Conservation (phyloP, 2,113 vertebrate species). For the Noctilio leporinus region DNA sequence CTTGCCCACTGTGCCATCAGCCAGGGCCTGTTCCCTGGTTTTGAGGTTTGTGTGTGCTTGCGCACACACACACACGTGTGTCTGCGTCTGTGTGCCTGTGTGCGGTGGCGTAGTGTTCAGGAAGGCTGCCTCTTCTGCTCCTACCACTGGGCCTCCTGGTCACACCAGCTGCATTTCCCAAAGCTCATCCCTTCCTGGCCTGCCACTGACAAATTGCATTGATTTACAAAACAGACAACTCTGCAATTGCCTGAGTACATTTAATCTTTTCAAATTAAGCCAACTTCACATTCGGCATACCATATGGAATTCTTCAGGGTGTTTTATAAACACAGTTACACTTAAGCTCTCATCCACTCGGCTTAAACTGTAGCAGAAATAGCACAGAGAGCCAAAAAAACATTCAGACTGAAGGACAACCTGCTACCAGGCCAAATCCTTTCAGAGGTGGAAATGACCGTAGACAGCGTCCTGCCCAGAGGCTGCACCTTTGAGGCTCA, state of each 20-base stretch:
- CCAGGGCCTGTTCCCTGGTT: not conserved
- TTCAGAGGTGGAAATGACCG: not conserved
- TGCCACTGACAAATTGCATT: slow-evolving; percentile 58
- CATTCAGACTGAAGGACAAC: not conserved
- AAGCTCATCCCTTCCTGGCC: not conserved
- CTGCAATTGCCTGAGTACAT: slow-evolving; percentile 64
- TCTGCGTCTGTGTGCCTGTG: not conserved
- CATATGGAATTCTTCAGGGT: slow-evolving; percentile 69
- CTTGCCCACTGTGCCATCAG: too few relatives aligned
- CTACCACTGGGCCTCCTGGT: slow-evolving; percentile 16
- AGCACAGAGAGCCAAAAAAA: slow-evolving; percentile 20
- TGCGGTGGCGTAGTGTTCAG: not conserved
- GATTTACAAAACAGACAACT: slow-evolving; percentile 69
- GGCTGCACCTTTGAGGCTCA: not conserved
- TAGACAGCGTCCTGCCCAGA: not conserved
- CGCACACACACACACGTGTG: too few relatives aligned
- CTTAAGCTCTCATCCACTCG: slow-evolving; percentile 63
- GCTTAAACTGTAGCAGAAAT: slow-evolving; percentile 46
- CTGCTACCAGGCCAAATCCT: not conserved
- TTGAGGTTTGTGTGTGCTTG: rapidly evolving
- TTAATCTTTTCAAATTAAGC: slow-evolving; percentile 71
- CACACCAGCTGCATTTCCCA: slow-evolving; percentile 59
- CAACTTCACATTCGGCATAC: slow-evolving; percentile 63
- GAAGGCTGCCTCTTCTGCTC: not conserved
- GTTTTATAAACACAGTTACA: slow-evolving; percentile 73